Base-by-base conservation (phyloP, 2,113 vertebrate genomes). In the Cairina moschata region DNA sequence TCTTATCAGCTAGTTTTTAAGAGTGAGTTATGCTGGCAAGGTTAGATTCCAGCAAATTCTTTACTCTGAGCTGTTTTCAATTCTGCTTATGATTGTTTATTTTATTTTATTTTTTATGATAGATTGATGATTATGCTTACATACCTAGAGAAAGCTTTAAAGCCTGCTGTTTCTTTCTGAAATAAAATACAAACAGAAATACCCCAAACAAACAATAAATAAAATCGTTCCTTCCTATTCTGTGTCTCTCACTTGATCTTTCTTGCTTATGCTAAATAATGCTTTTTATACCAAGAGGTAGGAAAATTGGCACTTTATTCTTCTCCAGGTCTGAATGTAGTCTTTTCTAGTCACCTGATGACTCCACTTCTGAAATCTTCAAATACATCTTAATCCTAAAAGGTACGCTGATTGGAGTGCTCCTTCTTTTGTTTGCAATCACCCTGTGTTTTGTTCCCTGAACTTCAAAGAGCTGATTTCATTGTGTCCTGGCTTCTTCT, bases 381-480 rank as follows among this genome's bases (percentile, higher is more conserved):
- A 91, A 93, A 89, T 66, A 75, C 48, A 44, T 83, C 56, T 85
- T 79, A 73, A 60, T 92, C 36, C 72, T 56, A 91, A 92, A 86
- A 89, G 44, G 69, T 48, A 83, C 58, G 34, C 50, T 89, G 86
- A 88, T 93, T 86, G 88, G 48, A 89, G 40, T 77, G 74, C 25
- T 95, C 44, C 54, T 92, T 88, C 62, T 78, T 90, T 62, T 93
- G 54, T 85, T 95, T 89, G 58, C 81, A 92, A 34, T 84, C 91
- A 95, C 86, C 52, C 81, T 78, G 73, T 82, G 58, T 93, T 97
- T 88, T 91, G 88, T 91, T 93, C 86, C 71, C 58, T 92, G 81
- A 73, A 82, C 92, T 92, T 95, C 95, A 96, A 93, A 93, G 88
- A 44, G 54, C 9, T 96, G 73, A 90, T 93, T 90, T 69, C 78